phyloP scores from a whole-genome alignment of 1,140 invertebrate genomes.

The Heliothis virescens region DNA sequence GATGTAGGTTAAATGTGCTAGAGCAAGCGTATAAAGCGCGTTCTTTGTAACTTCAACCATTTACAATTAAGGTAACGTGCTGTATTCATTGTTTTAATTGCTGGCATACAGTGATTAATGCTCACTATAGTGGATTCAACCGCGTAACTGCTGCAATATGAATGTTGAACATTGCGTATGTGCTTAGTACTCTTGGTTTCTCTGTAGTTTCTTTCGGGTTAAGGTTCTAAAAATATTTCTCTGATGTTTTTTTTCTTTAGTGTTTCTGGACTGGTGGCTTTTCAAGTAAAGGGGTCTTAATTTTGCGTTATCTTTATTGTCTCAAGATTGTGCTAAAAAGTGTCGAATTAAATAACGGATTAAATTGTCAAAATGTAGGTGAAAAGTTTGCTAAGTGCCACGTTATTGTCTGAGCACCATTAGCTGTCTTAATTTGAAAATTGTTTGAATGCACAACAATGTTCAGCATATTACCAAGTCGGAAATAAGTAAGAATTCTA shows the following conservation, averaged over 20 bases:
- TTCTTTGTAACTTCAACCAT: conserved; percentile 39
- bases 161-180: conserved; percentile 17
- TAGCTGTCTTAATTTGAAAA: background rate
- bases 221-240: background rate
- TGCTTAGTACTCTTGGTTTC: background rate
- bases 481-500: background rate
- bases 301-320: too few relatives aligned
- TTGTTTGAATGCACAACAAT: background rate
- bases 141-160: background rate
- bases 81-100: conserved; percentile 36
- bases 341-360: background rate
- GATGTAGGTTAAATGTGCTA: background rate
- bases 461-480: background rate
- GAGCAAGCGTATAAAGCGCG: background rate
- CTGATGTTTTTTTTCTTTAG: too few relatives aligned
- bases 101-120: conserved; percentile 32
- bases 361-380: background rate
- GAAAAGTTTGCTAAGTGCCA: too few relatives aligned
- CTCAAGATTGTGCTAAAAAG: too few relatives aligned
- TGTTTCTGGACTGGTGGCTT: too few relatives aligned
- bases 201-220: background rate
- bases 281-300: too few relatives aligned
- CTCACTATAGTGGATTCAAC: conserved; percentile 4
- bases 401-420: too few relatives aligned
- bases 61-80: conserved; percentile 39